Conservation (phyloP, 2,888 invertebrate species). For the Temnothorax unifasciatus region DNA sequence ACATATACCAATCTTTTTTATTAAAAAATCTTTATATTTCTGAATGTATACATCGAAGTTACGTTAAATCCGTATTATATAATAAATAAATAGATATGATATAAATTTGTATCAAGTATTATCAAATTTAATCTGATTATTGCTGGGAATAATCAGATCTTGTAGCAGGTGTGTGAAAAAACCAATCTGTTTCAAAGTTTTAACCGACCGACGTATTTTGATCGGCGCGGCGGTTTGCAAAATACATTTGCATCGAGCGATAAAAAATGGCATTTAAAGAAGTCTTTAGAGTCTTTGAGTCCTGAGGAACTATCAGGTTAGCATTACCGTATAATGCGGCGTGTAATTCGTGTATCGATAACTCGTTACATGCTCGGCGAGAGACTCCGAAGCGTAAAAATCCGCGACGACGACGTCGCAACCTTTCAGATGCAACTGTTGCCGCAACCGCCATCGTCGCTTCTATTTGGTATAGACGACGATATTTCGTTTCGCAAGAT, state of each 20-base stretch:
- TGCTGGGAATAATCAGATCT: too few relatives aligned
- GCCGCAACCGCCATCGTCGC: constrained; percentile 10
- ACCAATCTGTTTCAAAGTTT: too few relatives aligned
- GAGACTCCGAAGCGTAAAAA: constrained; percentile 20
- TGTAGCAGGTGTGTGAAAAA: too few relatives aligned
- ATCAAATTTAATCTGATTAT: too few relatives aligned
- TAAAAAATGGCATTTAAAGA: neutral
- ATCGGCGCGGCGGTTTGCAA: too few relatives aligned
- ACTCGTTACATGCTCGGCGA: constrained; percentile 19
- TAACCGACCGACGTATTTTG: too few relatives aligned
- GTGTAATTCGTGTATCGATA: constrained; percentile 33
- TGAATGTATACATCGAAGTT: neutral
- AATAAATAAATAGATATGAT: neutral
- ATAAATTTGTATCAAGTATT: too few relatives aligned
- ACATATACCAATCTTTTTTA: neutral
- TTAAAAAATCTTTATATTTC: neutral
- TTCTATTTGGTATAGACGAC: constrained; percentile 44
- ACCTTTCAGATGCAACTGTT: constrained; percentile 52
- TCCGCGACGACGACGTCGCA: neutral
- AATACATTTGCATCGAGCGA: too few relatives aligned
- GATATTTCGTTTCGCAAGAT: constrained; percentile 50
- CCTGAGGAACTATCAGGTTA: constrained; percentile 5
- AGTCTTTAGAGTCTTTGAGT: neutral
- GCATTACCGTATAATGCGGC: neutral
- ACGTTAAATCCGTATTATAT: neutral